Percentiles rank a stretch among this genome's conserved stretches.
Evolutionary conservation across 2,888 invertebrate genomes (phyloP).

Genomic region (Melikaiella ostensackeni): DNA sequence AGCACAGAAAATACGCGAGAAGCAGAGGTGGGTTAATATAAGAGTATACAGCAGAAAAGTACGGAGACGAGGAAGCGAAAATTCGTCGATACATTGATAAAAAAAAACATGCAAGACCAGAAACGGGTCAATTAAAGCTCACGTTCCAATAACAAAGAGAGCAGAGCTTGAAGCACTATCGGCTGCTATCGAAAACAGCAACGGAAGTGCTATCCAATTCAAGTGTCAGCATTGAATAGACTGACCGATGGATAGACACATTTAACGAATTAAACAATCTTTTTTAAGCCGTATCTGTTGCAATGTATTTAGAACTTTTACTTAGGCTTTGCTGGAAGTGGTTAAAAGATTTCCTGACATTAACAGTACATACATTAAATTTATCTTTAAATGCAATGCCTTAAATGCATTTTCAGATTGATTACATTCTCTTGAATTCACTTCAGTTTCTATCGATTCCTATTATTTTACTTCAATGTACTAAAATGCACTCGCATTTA

Average conservation of each 20-base stretch:
- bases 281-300: neutral
- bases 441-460: too few relatives aligned
- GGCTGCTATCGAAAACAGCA: neutral
- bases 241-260: neutral
- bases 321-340: neutral
- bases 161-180: neutral
- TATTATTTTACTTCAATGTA: too few relatives aligned
- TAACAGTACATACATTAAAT: too few relatives aligned
- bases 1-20: neutral
- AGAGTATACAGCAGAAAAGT: neutral
- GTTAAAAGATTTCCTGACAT: neutral
- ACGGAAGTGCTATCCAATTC: neutral
- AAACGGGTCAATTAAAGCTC: conserved; percentile 68
- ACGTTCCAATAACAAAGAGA: conserved; percentile 55
- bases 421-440: too few relatives aligned
- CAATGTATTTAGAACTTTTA: neutral
- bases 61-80: conserved; percentile 9
- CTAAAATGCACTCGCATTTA: too few relatives aligned
- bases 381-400: too few relatives aligned
- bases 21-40: neutral
- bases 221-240: neutral
- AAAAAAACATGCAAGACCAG: conserved; percentile 49
- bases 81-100: conserved; percentile 41
- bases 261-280: neutral
- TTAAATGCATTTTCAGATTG: too few relatives aligned